Conservation (phyloP, 2,888 invertebrate genomes). For the Eupithecia insigniata region DNA sequence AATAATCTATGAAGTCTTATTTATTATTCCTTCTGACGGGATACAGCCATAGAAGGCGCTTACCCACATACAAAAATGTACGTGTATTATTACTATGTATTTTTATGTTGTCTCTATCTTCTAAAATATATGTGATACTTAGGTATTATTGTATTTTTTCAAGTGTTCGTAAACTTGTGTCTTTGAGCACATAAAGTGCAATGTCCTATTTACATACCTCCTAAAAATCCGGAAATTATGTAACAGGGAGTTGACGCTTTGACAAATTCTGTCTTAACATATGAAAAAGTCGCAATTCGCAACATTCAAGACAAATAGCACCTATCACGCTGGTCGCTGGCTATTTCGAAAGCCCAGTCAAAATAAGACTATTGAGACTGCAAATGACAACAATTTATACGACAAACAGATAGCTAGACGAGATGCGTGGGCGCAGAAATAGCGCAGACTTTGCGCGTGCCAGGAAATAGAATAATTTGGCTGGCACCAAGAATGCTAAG, state of each 20-base stretch:
- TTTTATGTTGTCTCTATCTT: not conserved
- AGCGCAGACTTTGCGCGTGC: constrained; percentile 55
- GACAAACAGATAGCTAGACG: constrained; percentile 70
- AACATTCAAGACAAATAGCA: not conserved
- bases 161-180: not conserved
- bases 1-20: not conserved
- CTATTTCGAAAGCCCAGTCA: constrained; percentile 45
- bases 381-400: constrained; percentile 66
- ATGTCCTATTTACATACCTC: not conserved
- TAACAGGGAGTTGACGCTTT: not conserved
- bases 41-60: not conserved
- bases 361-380: constrained; percentile 59
- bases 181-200: not conserved
- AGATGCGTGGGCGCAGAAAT: constrained; percentile 71
- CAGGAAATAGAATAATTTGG: constrained; percentile 34
- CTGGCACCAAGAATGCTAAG: constrained; percentile 24
- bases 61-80: not conserved
- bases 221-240: not conserved
- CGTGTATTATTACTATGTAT: not conserved
- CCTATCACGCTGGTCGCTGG: constrained; percentile 7
- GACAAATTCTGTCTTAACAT: not conserved
- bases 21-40: not conserved
- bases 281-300: not conserved
- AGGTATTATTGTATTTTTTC: not conserved
- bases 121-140: not conserved